phyloP scores from a whole-genome alignment of 1,140 invertebrate genomes.

The Bombus confusus region DNA sequence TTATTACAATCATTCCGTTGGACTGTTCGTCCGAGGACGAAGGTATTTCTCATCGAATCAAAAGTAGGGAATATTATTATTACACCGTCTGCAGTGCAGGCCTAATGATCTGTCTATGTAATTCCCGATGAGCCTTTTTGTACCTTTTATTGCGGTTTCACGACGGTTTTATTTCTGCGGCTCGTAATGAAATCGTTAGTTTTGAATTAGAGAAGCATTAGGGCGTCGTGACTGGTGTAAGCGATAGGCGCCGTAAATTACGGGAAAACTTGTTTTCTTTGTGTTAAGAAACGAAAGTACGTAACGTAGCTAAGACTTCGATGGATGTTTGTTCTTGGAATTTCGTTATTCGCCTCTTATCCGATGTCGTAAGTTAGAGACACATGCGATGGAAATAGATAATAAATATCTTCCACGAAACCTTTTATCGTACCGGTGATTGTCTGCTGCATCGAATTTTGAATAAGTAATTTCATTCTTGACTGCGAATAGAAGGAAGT shows the following conservation, averaged over 20 bases:
- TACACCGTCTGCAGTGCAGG: not conserved
- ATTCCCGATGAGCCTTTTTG: not conserved
- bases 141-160: not conserved
- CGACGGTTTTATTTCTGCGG: not conserved
- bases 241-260: not conserved
- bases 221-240: not conserved
- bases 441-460: not conserved
- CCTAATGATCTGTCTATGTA: not conserved
- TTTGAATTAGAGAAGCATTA: not conserved
- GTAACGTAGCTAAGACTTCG: not conserved
- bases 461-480: not conserved
- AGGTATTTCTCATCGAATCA: not conserved
- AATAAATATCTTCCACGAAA: not conserved
- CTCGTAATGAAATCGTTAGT: not conserved
- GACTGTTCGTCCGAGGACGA: not conserved
- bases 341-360: not conserved
- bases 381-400: not conserved
- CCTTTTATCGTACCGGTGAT: not conserved
- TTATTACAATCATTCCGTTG: slow-evolving; percentile 28
- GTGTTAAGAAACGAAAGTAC: not conserved
- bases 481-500: not conserved
- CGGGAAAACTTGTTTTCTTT: not conserved
- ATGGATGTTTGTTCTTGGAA: not conserved
- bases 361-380: not conserved
- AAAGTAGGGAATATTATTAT: slow-evolving; percentile 5